These are phyloP conservation scores for Capromys pilorides DNA, from an alignment of 2,797 vertebrate species.

Conservation along the genomic window DNA sequence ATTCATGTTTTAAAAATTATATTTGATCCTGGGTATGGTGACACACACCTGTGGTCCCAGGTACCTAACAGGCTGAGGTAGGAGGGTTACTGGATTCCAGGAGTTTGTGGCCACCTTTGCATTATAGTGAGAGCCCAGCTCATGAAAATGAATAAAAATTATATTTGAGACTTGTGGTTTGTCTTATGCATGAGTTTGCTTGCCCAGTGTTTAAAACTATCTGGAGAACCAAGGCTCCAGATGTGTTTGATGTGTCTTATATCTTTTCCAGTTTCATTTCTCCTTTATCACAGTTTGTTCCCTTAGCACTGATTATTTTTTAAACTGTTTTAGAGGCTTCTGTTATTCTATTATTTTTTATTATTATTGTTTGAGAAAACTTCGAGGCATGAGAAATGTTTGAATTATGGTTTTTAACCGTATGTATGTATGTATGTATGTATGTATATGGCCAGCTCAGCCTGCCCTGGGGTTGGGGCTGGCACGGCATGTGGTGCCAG, in stretches of 20 bases:
- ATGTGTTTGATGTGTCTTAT: neutral
- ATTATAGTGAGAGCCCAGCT: neutral
- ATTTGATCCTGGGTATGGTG: neutral
- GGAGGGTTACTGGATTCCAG: neutral
- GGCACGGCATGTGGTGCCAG: no score
- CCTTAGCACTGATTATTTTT: neutral
- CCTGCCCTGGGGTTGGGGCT: no score
- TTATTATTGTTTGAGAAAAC: constrained; percentile 26
- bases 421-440: no score
- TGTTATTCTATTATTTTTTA: no score
- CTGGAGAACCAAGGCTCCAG: neutral
- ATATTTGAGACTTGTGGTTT: neutral
- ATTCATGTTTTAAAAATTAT: constrained; percentile 18
- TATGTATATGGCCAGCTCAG: no score
- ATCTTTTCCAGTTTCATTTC: neutral
- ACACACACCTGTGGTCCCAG: neutral
- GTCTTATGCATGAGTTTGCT: neutral
- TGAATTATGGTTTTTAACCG: neutral
- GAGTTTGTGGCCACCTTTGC: neutral
- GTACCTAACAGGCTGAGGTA: neutral
- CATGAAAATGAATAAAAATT: constrained; percentile 1
- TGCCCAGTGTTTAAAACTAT: neutral
- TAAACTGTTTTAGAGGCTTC: neutral
- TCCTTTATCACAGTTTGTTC: neutral
- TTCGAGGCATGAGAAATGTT: neutral